A percentile compares a stretch with the other conserved stretches of the same genome.
Conservation (phyloP, 1,140 invertebrate genomes). For the Sitophilus oryzae region DNA sequence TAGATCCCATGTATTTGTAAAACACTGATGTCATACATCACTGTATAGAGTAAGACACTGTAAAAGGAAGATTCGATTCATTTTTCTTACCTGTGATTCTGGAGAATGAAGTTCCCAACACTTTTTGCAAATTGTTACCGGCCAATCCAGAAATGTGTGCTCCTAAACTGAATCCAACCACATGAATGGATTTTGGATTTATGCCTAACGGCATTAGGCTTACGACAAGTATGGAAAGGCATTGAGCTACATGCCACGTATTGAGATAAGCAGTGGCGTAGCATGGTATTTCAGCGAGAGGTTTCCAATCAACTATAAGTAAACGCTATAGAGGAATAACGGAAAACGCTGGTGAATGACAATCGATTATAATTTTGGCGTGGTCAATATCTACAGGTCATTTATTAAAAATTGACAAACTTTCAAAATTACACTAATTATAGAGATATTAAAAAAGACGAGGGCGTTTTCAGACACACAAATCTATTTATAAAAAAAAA, state of each 20-base stretch:
- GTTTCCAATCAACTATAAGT: constrained; percentile 49
- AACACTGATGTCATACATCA: too few relatives aligned
- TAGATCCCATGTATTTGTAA: too few relatives aligned
- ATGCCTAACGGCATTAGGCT: constrained; percentile 38
- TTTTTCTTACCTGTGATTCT: constrained; percentile 52
- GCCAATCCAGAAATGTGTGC: constrained; percentile 59
- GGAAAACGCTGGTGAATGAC: too few relatives aligned
- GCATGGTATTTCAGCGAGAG: constrained; percentile 44
- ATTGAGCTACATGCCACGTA: constrained; percentile 47
- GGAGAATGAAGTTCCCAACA: constrained; percentile 42
- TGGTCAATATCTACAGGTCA: too few relatives aligned
- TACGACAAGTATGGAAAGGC: constrained; percentile 44
- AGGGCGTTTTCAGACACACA: too few relatives aligned
- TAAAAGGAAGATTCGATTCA: not conserved
- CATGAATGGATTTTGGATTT: constrained; percentile 44
- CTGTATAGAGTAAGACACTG: too few relatives aligned
- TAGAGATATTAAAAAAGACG: too few relatives aligned
- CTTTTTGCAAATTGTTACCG: constrained; percentile 41
- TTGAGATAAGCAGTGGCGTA: constrained; percentile 49
- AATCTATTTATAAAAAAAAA: too few relatives aligned
- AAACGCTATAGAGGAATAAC: too few relatives aligned
- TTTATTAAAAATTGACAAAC: too few relatives aligned
- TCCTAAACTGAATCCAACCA: constrained; percentile 62
- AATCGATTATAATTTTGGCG: too few relatives aligned
- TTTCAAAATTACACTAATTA: too few relatives aligned